phyloP scores from a whole-genome alignment of 2,113 vertebrate species.

The Cynocephalus volans region DNA sequence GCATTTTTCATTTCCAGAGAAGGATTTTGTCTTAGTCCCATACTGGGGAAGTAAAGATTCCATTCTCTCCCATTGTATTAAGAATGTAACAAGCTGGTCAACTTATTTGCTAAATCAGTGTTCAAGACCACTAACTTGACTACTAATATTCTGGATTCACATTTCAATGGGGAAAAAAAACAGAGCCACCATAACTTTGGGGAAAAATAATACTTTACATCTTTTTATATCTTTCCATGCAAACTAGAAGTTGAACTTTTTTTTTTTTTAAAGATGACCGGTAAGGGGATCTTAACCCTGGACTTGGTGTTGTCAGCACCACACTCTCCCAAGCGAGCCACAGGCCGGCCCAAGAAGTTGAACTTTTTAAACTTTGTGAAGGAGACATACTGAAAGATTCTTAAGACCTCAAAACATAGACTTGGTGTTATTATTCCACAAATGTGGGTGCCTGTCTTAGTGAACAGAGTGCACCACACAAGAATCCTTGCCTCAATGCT shows the following conservation, averaged over 20 bases:
- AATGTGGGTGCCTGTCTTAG: background rate
- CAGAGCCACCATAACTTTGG: background rate
- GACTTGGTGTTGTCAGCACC: too few relatives aligned
- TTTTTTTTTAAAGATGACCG: background rate
- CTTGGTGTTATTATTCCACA: background rate
- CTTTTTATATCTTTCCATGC: slow-evolving; percentile 34
- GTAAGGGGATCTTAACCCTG: too few relatives aligned
- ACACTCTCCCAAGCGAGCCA: too few relatives aligned
- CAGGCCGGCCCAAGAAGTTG: background rate
- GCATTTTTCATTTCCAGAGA: slow-evolving; percentile 23
- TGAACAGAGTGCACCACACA: background rate
- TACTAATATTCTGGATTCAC: background rate
- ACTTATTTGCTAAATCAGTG: slow-evolving; percentile 7
- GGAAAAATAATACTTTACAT: background rate
- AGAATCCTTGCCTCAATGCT: background rate
- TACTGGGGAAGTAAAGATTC: background rate
- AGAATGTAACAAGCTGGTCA: background rate
- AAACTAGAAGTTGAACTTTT: slow-evolving; percentile 9
- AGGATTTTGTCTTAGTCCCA: slow-evolving; percentile 29
- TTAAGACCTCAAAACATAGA: background rate
- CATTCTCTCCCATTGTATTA: background rate
- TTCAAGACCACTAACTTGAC: background rate
- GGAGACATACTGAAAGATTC: background rate
- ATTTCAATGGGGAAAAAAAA: background rate
- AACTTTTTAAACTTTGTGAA: slow-evolving; percentile 34